Base-by-base conservation (phyloP, 2,888 invertebrate species). In the Drosophila nigritarsus region DNA sequence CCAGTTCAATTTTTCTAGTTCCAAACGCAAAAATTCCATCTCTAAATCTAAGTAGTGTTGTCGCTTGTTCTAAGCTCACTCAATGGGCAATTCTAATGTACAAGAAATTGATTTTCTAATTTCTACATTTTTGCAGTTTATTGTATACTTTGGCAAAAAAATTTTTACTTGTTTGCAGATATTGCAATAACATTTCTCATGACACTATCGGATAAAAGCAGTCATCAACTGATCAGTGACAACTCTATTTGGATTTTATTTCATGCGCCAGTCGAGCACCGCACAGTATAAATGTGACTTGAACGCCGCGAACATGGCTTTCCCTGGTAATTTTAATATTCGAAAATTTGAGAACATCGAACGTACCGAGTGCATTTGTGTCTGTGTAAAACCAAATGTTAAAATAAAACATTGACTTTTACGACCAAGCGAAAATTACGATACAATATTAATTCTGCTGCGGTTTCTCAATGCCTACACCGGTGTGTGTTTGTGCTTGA, bases 241-340 rank as follows among this genome's bases (percentile, higher is more conserved):
- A 81, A 75, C 82, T 48, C 78, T 78, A 53, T 64, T 79, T 79
- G 78, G 50, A 75, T 75, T 79, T 79, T 79, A 79, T 76, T 76
- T 76, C 79, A 75, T 75, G 83, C 74, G 66, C 76, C 82, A 69
- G 45, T 71, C 76, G 69, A 72, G 69, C 71, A 75, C 67, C 67
- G 80, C 82, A 78, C 87, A 98, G 97, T 98, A 98, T 98, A 98
- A 96, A 98, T 97, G 96, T 97, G 96, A 96, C 95, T 95, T 71
- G 73, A 82, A 65, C 70, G 54, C 69, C 68, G 79, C 68, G 74
- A 88, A 82, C 84, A 87, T 87, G 87, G 89, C 96, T 96, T 96
- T 96, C 95, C 96, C 96, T 95, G 95, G 95, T 94, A 94, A 93
- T 92, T 91, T 92, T 65, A 69, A 82, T 69, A 70, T 71, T 90